These are phyloP conservation scores for Anabacerthia variegaticeps DNA, from an alignment of 2,797 vertebrate species.

Conservation along the genomic window DNA sequence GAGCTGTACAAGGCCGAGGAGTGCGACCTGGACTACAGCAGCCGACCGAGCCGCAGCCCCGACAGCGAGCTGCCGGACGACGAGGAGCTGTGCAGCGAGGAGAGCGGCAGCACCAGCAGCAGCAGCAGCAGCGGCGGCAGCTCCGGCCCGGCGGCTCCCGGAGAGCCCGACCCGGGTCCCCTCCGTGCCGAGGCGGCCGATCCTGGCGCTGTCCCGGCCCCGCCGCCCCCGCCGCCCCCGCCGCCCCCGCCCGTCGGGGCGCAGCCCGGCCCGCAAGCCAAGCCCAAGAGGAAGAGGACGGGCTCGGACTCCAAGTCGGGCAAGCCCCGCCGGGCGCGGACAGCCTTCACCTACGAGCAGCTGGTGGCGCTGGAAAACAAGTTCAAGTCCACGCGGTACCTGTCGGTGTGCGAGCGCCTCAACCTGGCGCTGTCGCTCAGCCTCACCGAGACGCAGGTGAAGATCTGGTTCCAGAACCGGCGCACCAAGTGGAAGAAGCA, in stretches of 20 bases:
- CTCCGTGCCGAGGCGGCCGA: neutral
- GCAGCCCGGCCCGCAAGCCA: slow-evolving; percentile 71
- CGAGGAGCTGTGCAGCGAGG: slow-evolving; percentile 83
- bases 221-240: slow-evolving; percentile 44
- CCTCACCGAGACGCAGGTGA: slow-evolving; percentile 81
- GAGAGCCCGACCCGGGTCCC: neutral
- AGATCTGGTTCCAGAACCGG: slow-evolving; percentile 98
- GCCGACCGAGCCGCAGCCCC: slow-evolving; percentile 76
- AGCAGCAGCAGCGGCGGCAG: slow-evolving; percentile 67
- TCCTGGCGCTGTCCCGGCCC: neutral
- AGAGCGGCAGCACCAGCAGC: slow-evolving; percentile 76
- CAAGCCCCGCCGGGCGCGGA: slow-evolving; percentile 87
- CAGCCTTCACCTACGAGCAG: slow-evolving; percentile 95
- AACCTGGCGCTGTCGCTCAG: slow-evolving; percentile 55
- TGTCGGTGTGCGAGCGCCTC: slow-evolving; percentile 93
- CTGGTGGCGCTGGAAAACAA: slow-evolving; percentile 93
- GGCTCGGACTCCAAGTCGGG: slow-evolving; percentile 95
- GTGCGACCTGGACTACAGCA: slow-evolving; percentile 82
- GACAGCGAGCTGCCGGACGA: slow-evolving; percentile 81
- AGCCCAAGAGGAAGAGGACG: slow-evolving; percentile 92
- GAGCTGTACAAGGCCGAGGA: slow-evolving; percentile 84
- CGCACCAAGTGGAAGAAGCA: slow-evolving; percentile 90
- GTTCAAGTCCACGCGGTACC: slow-evolving; percentile 89
- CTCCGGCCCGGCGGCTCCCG: slow-evolving; percentile 1
- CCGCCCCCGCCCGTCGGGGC: neutral